Percentiles rank a stretch among this genome's conserved stretches.
Conservation (phyloP, 1,140 invertebrate species). For the Trichonephila inaurata region DNA sequence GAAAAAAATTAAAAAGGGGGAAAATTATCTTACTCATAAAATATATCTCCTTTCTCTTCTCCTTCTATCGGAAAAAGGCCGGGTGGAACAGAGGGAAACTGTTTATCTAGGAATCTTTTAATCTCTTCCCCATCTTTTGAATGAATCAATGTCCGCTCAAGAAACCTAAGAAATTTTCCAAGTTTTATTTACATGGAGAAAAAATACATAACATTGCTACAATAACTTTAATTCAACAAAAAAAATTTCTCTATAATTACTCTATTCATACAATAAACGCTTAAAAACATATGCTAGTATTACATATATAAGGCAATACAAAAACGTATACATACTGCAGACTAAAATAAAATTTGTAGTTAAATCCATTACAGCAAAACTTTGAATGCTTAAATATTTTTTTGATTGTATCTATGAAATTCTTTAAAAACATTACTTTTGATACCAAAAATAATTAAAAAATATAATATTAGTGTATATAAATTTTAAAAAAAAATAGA, state of each 20-base stretch:
- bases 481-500: not conserved
- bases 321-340: not conserved
- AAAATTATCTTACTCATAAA: constrained; percentile 49
- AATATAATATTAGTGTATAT: not conserved
- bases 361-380: not conserved
- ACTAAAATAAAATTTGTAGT: not conserved
- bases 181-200: constrained; percentile 12
- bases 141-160: not conserved
- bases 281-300: no score
- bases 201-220: not conserved
- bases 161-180: constrained; percentile 40
- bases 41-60: constrained; percentile 45
- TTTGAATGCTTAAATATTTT: not conserved
- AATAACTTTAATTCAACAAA: no score
- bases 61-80: not conserved
- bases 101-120: no score
- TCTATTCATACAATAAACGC: no score
- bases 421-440: no score
- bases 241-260: no score
- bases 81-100: no score
- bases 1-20: not conserved
- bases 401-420: no score
- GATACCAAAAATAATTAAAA: no score
- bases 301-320: not conserved
- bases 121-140: not conserved